Conservation (phyloP, 2,888 invertebrate species). For the Macropis europaea region DNA sequence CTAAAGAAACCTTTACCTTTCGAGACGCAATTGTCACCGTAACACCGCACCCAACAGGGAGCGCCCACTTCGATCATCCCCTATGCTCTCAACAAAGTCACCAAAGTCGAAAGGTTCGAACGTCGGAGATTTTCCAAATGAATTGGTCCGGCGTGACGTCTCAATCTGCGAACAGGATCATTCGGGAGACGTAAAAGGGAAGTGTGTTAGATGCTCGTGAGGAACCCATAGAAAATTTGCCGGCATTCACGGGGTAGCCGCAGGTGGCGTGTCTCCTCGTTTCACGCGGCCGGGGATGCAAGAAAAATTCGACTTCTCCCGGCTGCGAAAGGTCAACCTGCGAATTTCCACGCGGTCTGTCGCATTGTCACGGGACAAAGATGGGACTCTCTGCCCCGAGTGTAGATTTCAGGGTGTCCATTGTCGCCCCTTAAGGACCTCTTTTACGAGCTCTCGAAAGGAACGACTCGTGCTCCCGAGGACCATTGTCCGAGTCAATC, state of each 20-base stretch:
- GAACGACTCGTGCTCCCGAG: constrained; percentile 71
- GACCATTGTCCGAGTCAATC: constrained; percentile 77
- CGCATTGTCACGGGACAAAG: constrained; percentile 61
- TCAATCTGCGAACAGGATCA: constrained; percentile 39
- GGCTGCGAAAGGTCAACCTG: constrained; percentile 73
- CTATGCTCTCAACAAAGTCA: too few species aligned
- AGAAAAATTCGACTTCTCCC: constrained; percentile 20
- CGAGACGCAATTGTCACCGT: too few species aligned
- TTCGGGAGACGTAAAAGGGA: constrained; percentile 35
- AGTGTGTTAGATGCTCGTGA: constrained; percentile 75
- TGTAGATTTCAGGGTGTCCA: constrained; percentile 75
- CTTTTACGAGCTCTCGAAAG: constrained; percentile 62
- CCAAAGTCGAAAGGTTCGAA: background rate
- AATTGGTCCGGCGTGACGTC: constrained; percentile 68
- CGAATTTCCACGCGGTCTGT: constrained; percentile 72
- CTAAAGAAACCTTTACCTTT: background rate
- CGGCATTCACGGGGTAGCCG: constrained; percentile 71
- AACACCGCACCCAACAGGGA: too few species aligned
- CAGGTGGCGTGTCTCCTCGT: constrained; percentile 69
- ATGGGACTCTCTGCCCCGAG: constrained; percentile 47
- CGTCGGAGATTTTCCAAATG: constrained; percentile 71
- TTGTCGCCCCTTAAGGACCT: constrained; percentile 71
- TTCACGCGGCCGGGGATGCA: constrained; percentile 14
- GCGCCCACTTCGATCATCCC: background rate
- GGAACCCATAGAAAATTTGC: constrained; percentile 76